Conservation (phyloP, 2,888 invertebrate genomes). For the Pediacus dermestoides region DNA sequence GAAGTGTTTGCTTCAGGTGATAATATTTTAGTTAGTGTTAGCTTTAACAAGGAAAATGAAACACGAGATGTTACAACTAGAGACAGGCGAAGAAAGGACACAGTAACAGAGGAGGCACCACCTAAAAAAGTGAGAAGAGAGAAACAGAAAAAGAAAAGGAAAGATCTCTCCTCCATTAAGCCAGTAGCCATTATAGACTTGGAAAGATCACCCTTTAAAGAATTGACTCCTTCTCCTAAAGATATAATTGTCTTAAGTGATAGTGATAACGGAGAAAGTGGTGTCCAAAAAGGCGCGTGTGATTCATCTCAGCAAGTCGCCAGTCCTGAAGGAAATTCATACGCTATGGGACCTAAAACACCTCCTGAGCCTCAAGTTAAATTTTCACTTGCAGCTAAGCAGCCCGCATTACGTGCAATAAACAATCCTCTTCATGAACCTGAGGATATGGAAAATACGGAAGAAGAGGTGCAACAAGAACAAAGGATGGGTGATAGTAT, state of each 20-base stretch:
- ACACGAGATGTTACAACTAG: conserved; percentile 43
- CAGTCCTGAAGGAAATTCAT: conserved; percentile 41
- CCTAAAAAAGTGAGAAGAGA: conserved; percentile 42
- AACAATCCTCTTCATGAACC: conserved; percentile 63
- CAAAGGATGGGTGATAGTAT: conserved; percentile 18
- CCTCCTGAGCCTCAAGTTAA: conserved; percentile 71
- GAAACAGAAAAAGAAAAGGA: conserved; percentile 43
- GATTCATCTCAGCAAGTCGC: conserved; percentile 42
- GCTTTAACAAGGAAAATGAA: conserved; percentile 71
- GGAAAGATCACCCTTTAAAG: conserved; percentile 80
- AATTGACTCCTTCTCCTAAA: conserved; percentile 74
- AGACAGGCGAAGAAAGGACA: conserved; percentile 47
- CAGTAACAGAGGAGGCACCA: conserved; percentile 29
- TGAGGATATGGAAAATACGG: conserved; percentile 48
- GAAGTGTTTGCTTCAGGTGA: conserved; percentile 91
- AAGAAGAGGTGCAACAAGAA: conserved; percentile 25
- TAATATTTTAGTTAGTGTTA: conserved; percentile 89
- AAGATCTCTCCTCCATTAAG: conserved; percentile 53
- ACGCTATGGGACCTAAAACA: conserved; percentile 65
- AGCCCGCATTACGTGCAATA: conserved; percentile 53
- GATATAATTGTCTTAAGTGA: conserved; percentile 82
- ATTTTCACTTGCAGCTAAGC: conserved; percentile 58
- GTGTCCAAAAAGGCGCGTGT: conserved; percentile 25
- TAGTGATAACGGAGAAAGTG: conserved; percentile 62
- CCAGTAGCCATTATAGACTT: conserved; percentile 84